Percentiles rank a stretch among this genome's conserved stretches.
Evolutionary conservation across 2,888 invertebrate species (phyloP).

Genomic region (Ormia ochracea): DNA sequence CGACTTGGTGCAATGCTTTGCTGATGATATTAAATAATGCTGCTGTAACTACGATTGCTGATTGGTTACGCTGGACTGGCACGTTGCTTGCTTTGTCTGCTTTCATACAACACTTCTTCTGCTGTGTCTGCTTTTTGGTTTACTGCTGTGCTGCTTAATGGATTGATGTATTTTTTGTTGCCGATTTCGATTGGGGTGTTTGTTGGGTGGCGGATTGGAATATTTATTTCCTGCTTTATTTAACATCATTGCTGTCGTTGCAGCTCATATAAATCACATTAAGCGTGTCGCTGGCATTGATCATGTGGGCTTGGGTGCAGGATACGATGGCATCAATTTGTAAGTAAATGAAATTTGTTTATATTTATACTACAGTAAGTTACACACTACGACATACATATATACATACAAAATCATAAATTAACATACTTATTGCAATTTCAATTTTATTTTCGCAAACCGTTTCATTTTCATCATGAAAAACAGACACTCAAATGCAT

Average conservation of each 20-base stretch:
- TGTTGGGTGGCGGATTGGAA: constrained; percentile 16
- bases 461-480: background rate
- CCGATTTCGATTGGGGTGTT: constrained; percentile 57
- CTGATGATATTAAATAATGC: constrained; percentile 34
- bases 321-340: constrained; percentile 94
- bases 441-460: constrained; percentile 13
- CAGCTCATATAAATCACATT: constrained; percentile 94
- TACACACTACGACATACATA: background rate
- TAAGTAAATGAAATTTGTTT: constrained; percentile 80
- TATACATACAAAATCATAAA: background rate
- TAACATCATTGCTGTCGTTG: constrained; percentile 46
- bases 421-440: constrained; percentile 26
- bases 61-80: constrained; percentile 39
- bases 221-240: constrained; percentile 39
- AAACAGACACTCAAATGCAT: background rate
- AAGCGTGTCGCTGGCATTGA: constrained; percentile 90
- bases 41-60: constrained; percentile 29
- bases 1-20: constrained; percentile 58
- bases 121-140: constrained; percentile 5
- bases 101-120: constrained; percentile 2
- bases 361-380: background rate
- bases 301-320: constrained; percentile 91
- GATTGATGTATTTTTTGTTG: constrained; percentile 33
- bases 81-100: constrained; percentile 14
- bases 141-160: constrained; percentile 1